Evolutionary conservation across 2,888 invertebrate genomes (phyloP), one percentile per base, ranked within the genome.

Genomic region (Rhogogaster chlorosoma): DNA sequence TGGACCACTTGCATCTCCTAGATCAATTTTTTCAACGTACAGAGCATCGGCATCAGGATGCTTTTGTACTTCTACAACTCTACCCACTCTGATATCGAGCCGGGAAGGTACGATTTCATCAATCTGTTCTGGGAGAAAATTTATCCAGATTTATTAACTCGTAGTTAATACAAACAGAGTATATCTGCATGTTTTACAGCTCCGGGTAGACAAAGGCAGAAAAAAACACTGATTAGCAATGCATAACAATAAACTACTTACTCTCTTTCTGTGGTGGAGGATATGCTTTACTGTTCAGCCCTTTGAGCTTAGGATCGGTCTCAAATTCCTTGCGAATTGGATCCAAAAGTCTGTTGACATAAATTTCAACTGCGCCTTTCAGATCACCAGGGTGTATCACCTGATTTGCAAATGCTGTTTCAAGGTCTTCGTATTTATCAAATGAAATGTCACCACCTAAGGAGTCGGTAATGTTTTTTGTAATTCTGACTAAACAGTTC

Each of bases 381-480:
- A 99, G 94, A 94, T 99, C 99, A 22, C 96, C 99, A 32, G 99
- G 99, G 94, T 99, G 99, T 84, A 99, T 94, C 89, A 96, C 96
- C 92, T 97, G 95, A 86, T 96, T 96, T 0, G 96, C 96, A 94
- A 98, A 99, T 87, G 97, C 96, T 89, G 94, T 94, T 94, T 99
- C 98, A 85, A 99, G 94, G 71, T 96, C 96, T 84, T 96, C 96
- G 94, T 96, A 99, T 18, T 95, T 95, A 0, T 94, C 92, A 93
- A 96, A 99, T 64, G 94, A 94, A 12, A 96, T 89, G 93, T 97
- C 95, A 26, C 99, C 99, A 71, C 99, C 96, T 93, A 82, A n/a
- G 87, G 83, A 67, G 9, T 38, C 29, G 57, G 36, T 1, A 53
- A 83, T 71, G 18, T 84, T 36, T 57, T 42, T 61, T 15, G 15